Conservation (phyloP, 2,888 invertebrate species). For the Drosophila rellima region DNA sequence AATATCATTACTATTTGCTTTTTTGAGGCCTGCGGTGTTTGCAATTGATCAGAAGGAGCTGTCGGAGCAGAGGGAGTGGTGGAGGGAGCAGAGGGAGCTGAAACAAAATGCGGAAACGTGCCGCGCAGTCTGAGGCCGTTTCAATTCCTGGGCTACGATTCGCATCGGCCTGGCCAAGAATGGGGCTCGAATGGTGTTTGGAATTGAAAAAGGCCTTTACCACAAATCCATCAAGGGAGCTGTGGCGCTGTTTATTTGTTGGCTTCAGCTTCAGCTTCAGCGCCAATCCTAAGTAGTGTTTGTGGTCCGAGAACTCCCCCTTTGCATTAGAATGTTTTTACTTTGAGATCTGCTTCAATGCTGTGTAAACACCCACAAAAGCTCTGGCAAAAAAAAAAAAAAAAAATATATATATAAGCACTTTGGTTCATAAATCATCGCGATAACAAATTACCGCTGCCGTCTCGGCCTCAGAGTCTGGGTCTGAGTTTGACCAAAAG, state of each 20-base stretch:
- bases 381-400: background rate
- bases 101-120: constrained; percentile 78
- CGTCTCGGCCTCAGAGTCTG: constrained; percentile 41
- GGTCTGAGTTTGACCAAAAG: background rate
- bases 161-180: constrained; percentile 49
- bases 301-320: constrained; percentile 20
- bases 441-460: constrained; percentile 85
- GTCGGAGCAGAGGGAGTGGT: background rate
- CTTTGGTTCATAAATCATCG: constrained; percentile 84
- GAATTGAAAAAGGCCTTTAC: constrained; percentile 43
- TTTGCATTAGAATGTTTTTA: constrained; percentile 64
- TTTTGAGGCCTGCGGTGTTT: constrained; percentile 60
- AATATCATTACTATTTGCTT: constrained; percentile 71
- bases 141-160: constrained; percentile 62
- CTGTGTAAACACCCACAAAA: constrained; percentile 80
- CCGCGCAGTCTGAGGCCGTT: constrained; percentile 52
- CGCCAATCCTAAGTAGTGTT: constrained; percentile 60
- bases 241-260: constrained; percentile 24
- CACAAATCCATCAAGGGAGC: constrained; percentile 80
- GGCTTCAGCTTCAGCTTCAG: constrained; percentile 46
- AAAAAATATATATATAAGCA: constrained; percentile 17
- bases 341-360: constrained; percentile 6
- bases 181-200: constrained; percentile 40
- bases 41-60: constrained; percentile 62
- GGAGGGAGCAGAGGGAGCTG: constrained; percentile 1